Conservation (phyloP, 2,113 vertebrate genomes). For the Psephotus haematonotus region DNA sequence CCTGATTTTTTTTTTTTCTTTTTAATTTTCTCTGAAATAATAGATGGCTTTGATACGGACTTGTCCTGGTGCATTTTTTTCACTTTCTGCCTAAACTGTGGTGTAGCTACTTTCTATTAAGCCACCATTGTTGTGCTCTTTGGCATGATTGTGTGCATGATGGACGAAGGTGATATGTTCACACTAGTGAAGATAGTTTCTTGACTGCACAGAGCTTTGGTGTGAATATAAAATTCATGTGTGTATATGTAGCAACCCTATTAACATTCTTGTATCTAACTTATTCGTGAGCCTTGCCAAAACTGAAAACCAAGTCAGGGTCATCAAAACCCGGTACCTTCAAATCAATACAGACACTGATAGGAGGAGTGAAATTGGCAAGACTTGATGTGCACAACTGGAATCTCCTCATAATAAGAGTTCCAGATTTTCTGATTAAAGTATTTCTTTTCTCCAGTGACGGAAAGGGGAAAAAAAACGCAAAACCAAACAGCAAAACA, state of each 20-base stretch:
- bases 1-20: background rate
- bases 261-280: background rate
- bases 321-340: background rate
- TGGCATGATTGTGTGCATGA: background rate
- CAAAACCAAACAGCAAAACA: background rate
- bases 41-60: slow-evolving; percentile 37
- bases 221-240: background rate
- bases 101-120: background rate
- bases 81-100: background rate
- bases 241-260: background rate
- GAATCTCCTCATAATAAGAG: background rate
- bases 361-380: background rate
- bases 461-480: background rate
- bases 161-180: background rate
- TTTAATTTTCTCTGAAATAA: slow-evolving; percentile 10
- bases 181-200: background rate
- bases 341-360: background rate
- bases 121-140: background rate
- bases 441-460: background rate
- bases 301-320: background rate
- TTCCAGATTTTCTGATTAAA: background rate
- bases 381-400: background rate
- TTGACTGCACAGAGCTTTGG: background rate
- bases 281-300: background rate
- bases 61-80: background rate